These are phyloP conservation scores for Stylophora pistillata DNA, from an alignment of 64 coral and sea anemone species.

Conservation along the genomic window DNA sequence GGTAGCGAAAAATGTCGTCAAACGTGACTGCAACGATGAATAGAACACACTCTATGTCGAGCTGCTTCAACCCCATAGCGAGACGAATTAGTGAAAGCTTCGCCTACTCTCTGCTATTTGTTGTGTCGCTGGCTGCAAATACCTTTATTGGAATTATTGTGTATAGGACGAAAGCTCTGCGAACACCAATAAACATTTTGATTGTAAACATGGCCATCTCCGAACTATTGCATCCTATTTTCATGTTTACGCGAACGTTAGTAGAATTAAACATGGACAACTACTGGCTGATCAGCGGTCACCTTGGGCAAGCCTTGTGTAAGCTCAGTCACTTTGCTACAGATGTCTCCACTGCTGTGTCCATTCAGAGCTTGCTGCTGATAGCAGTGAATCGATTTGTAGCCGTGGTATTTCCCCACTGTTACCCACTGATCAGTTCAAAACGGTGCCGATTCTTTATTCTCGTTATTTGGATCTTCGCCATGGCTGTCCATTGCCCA, in stretches of 20 bases:
- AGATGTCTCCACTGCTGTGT: not conserved
- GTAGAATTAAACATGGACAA: too few relatives aligned
- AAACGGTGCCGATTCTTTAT: not conserved
- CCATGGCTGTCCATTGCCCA: not conserved
- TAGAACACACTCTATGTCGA: not conserved
- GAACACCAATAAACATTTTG: conserved; percentile 2
- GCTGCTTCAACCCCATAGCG: not conserved
- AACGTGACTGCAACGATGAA: not conserved
- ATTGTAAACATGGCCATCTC: conserved; percentile 15
- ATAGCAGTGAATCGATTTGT: not conserved
- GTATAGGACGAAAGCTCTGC: too few relatives aligned
- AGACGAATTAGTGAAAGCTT: not conserved
- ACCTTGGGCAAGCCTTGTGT: not conserved
- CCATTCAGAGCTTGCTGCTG: not conserved
- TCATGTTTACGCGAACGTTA: not conserved
- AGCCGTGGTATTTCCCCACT: too few relatives aligned
- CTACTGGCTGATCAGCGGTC: not conserved
- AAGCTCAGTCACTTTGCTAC: not conserved
- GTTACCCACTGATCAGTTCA: not conserved
- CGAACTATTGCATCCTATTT: not conserved
- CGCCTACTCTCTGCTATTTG: not conserved
- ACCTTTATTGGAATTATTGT: not conserved
- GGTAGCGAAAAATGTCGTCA: not conserved
- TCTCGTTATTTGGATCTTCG: not conserved
- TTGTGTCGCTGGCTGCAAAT: not conserved